Base-by-base conservation (phyloP, 2,888 invertebrate species). In the Linnaemya vulpina region DNA sequence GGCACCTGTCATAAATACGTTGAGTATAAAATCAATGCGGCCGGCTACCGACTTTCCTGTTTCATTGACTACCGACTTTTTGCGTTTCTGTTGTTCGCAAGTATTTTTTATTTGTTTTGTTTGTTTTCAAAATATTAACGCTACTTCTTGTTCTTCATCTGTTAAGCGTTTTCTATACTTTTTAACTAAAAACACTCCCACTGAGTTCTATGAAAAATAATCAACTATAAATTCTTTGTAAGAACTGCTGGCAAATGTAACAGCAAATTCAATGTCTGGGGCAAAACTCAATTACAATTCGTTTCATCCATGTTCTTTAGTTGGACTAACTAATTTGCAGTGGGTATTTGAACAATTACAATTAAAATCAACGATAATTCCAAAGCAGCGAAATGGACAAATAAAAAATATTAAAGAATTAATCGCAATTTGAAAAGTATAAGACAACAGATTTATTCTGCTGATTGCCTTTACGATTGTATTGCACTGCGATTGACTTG, bases 181-280 rank as follows among this genome's bases (percentile, higher is more conserved):
- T 49, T 51, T 43, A 53, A 20, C 46, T 40, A 46, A 51, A 78
- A 81, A 81, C 85, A 85, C 85, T 51, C 85, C 85, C 78, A 85
- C 78, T 51, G 78, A 71, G 80, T 78, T 73, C 78, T 85, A 71
- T 82, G 82, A 82, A 82, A 85, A 82, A 79, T 85, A 79, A 79
- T 75, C 85, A 70, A 55, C 51, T 35, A 85, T 85, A 85, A 85
- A 82, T 82, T 82, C 25, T 60, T 63, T 58, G 13, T 49, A 17
- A 38, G 62, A 70, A 74, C 60, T 68, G 65, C 49, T 65, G 30
- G 63, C 38, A 53, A 63, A 71, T 74, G 68, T 70, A 60, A 60
- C 49, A 73, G 40, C 71, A 15, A 77, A 46, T 63, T 75, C 60
- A 60, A 79, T 78, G 82, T 79, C 80, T 75, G 63, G 62, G 78